phyloP scores from a whole-genome alignment of 2,113 vertebrate species.

The Probosciger aterrimus region DNA sequence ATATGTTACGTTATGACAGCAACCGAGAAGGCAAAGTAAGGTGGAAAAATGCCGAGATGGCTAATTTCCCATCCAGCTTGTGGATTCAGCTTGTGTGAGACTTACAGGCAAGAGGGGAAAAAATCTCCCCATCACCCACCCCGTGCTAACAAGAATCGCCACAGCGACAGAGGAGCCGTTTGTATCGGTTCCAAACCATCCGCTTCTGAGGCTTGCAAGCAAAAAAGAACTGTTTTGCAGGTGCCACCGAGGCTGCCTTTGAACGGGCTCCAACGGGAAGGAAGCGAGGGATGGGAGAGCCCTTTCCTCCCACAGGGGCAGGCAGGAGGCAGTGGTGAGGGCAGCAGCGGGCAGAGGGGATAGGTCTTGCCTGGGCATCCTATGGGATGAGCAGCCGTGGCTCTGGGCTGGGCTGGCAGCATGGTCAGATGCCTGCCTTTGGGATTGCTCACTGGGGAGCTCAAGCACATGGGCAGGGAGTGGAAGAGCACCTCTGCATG shows the following conservation, averaged over 20 bases:
- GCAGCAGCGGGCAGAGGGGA: not conserved
- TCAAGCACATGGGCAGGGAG: not conserved
- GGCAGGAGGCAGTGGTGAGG: not conserved
- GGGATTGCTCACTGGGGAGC: not conserved
- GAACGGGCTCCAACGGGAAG: constrained; percentile 25
- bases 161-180: constrained; percentile 28
- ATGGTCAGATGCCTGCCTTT: accelerated
- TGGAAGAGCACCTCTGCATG: accelerated
- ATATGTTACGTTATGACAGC: constrained; percentile 33
- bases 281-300: not conserved
- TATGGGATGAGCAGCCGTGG: not conserved
- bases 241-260: not conserved
- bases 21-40: constrained; percentile 24
- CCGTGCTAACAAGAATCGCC: not conserved
- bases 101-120: not conserved
- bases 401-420: not conserved
- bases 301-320: not conserved
- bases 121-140: constrained; percentile 29
- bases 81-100: constrained; percentile 9
- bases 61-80: constrained; percentile 50
- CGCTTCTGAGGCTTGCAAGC: not conserved
- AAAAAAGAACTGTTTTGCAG: not conserved
- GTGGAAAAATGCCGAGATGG: constrained; percentile 64
- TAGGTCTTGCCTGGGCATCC: not conserved
- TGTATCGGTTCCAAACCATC: not conserved